A percentile compares a stretch with the other conserved stretches of the same genome.
Evolutionary conservation across 2,888 invertebrate species (phyloP).

Genomic region (Eulithis testata): DNA sequence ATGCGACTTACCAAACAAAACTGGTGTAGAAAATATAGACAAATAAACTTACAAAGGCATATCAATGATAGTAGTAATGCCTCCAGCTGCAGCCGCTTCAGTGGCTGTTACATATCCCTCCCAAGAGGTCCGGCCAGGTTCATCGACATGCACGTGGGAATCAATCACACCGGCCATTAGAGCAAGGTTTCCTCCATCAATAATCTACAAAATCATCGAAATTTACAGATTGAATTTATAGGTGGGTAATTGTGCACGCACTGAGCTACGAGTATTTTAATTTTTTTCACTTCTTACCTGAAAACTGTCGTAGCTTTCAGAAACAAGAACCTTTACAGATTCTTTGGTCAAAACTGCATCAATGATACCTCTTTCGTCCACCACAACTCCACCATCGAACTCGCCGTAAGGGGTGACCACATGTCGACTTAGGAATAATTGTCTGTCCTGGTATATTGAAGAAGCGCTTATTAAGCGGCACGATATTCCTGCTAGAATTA

Average conservation of each 20-base stretch:
- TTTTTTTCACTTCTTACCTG: constrained; percentile 32
- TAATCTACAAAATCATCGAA: constrained; percentile 39
- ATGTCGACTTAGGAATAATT: constrained; percentile 68
- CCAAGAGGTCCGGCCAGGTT: constrained; percentile 89
- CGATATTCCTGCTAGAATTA: constrained; percentile 30
- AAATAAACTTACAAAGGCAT: constrained; percentile 85
- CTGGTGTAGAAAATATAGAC: too few relatives aligned
- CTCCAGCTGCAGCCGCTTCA: constrained; percentile 88
- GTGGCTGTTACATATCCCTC: constrained; percentile 89
- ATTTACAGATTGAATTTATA: neutral
- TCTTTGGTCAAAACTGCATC: constrained; percentile 76
- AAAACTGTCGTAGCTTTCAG: constrained; percentile 49
- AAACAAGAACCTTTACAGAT: constrained; percentile 69
- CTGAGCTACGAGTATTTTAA: neutral
- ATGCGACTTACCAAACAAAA: too few relatives aligned
- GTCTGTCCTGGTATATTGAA: constrained; percentile 44
- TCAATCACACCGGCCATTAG: constrained; percentile 89
- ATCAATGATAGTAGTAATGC: constrained; percentile 89
- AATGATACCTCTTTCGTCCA: constrained; percentile 84
- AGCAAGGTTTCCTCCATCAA: constrained; percentile 67
- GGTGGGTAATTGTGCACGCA: neutral
- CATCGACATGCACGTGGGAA: constrained; percentile 89
- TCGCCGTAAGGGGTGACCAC: constrained; percentile 82
- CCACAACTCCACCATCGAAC: constrained; percentile 85
- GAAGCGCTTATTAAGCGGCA: constrained; percentile 32